Evolutionary conservation across 92 coral and sea anemone species (phyloP), one percentile per base, ranked within the genome.

Genomic region (Umimayanthus chanpuru): DNA sequence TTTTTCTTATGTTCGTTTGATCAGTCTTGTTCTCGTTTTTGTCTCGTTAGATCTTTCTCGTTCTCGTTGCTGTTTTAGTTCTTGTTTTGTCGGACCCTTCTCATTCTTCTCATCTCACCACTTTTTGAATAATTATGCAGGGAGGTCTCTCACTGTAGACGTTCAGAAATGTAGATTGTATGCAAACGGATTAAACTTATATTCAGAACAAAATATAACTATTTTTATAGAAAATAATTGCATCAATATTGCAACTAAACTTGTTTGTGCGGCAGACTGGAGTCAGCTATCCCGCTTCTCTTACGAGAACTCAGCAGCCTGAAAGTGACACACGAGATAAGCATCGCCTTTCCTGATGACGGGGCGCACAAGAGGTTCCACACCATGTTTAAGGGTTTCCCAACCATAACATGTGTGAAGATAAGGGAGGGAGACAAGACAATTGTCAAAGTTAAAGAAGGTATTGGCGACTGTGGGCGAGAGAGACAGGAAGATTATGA

Each of bases 331-430:
- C 92, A 92, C 23, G 77, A 74, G 23, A 66, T 96, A 16, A 95
- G 98, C 74, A 95, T 96, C 65, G 99, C 99, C 43, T 96, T 96
- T 58, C 99, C 99, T 28, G 99, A 96, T 75, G 99, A 96, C 64
- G 99, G 99, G 30, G 99, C 99, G 32, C 92, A 88, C 66, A 96
- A 96, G 80, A 91, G 99, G 39, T 96, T 96, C 86, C 95, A 96
- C 78, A 65, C 94, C 72, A 94, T 95, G 93, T 96, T 96, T 81
- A 76, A 55, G 14, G 90, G 81, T 73, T 95, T 93, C 38, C 98
- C 99, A 15, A 89, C 93, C 61, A 96, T 96, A 29, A 96, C 95
- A 23, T 96, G 99, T 86, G 94, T 94, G 74, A 96, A 96, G 90
- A 92, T 93, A 79, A 87, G 99, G 28, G 90, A 95, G 74, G 94